Conservation (phyloP, 2,113 vertebrate genomes). For the Merops nubicus region DNA sequence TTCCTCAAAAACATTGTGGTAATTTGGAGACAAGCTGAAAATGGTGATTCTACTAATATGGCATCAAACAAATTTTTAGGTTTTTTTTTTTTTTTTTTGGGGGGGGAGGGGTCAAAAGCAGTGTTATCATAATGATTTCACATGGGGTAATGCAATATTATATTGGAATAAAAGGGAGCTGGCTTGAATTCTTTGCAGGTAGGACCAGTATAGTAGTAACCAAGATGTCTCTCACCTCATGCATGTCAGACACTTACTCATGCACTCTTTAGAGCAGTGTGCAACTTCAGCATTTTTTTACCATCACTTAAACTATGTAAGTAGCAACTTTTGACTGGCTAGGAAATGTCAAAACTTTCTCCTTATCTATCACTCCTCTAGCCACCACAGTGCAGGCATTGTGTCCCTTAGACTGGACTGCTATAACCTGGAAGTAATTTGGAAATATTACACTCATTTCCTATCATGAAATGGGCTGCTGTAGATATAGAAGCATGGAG, state of each 20-base stretch:
- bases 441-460: background rate
- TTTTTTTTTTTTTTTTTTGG: background rate
- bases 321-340: background rate
- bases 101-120: too few species aligned
- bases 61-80: background rate
- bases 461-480: accelerated
- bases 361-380: background rate
- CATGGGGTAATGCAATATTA: background rate
- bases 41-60: background rate
- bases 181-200: background rate
- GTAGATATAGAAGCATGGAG: background rate
- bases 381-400: background rate
- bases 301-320: background rate
- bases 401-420: background rate
- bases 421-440: background rate
- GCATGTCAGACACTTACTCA: background rate
- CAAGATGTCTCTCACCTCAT: background rate
- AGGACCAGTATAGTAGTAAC: background rate
- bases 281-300: background rate
- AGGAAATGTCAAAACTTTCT: background rate
- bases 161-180: background rate
- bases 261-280: background rate
- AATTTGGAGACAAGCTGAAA: background rate
- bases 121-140: background rate
- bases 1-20: background rate